Base-by-base conservation (phyloP, 1,140 invertebrate species). In the Papilio dardanus region DNA sequence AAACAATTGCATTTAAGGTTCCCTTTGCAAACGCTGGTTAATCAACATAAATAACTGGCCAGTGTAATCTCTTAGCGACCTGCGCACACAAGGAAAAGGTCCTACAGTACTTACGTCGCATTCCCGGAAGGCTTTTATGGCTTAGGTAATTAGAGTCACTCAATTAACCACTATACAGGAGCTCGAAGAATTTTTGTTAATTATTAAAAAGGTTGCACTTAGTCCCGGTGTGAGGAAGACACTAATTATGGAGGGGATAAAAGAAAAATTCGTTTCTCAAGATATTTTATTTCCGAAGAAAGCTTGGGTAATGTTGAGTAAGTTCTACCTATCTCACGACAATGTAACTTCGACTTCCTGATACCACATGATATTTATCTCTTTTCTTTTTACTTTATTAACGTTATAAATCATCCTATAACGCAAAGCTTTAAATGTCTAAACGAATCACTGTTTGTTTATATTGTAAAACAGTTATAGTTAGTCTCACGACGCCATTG, bases 131-230 rank as follows among this genome's bases (percentile, higher is more conserved):
- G 88, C 88, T 91, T 88, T 90, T 89, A 88, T 83, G 87, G 88
- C 85, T 92, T 85, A 89, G 79, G 85, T 83, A 93, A 93, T 93
- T 93, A 92, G 88, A 87, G 86, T 92, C 91, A 91, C 90, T 93
- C 91, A 93, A 92, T 93, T 93, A 93, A 87, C 82, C 88, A 88
- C 89, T 88, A 62, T 62, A 88, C 82, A 85, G 78, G 66, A 76
- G 81, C 78, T 77, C 76, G 77, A 83, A 88, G 88, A 88, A 90
- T 87, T 91, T 88, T 89, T 86, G 86, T 92, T 91, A 91, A 92
- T 92, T 88, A 91, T 92, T 93, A 88, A 93, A 91, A 90, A 90
- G 88, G 89, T 88, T 88, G 88, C 89, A 92, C 90, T 92, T 85
- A 89, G 78, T 81, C 77, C 40, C 12, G 14, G 54, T 62, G 40